These are phyloP conservation scores for Diarsia dahlii DNA, from an alignment of 2,888 invertebrate genomes.

Conservation along the genomic window DNA sequence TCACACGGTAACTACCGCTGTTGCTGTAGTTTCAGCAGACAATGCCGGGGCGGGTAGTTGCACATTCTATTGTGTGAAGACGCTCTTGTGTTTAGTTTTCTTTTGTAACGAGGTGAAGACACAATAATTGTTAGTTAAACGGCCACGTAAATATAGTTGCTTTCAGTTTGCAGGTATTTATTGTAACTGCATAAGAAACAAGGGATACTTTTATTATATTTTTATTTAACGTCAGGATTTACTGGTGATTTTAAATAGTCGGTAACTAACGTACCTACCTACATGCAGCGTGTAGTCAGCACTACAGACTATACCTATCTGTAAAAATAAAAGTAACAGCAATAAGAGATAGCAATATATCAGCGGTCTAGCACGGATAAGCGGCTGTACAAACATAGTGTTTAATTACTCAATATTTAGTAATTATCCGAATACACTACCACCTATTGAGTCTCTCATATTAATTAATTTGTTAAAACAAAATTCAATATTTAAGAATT, in stretches of 20 bases:
- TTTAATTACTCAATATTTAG: constrained; percentile 4
- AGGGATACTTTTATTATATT: not conserved
- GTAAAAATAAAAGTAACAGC: not conserved
- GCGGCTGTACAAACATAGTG: constrained; percentile 21
- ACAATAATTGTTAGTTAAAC: constrained; percentile 10
- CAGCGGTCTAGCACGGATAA: not conserved
- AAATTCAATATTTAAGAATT: not conserved
- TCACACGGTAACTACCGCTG: constrained; percentile 17
- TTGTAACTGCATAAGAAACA: not conserved
- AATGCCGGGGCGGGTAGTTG: constrained; percentile 13
- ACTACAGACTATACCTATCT: not conserved
- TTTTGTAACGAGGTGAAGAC: constrained; percentile 10
- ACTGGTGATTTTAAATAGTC: not conserved
- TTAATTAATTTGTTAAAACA: not conserved
- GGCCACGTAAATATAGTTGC: not conserved
- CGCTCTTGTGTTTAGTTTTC: constrained; percentile 17
- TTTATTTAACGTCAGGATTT: not conserved
- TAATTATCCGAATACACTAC: constrained; percentile 17
- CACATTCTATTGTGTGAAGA: constrained; percentile 34
- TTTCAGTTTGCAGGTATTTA: not conserved
- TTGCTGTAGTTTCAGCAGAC: constrained; percentile 39
- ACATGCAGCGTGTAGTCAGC: not conserved
- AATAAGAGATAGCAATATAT: not conserved
- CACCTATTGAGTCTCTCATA: not conserved
- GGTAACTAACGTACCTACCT: not conserved